A percentile compares a stretch with the other conserved stretches of the same genome.
Conservation (phyloP, 35 echinoderm and acorn worm species). For the Diadema setosum region DNA sequence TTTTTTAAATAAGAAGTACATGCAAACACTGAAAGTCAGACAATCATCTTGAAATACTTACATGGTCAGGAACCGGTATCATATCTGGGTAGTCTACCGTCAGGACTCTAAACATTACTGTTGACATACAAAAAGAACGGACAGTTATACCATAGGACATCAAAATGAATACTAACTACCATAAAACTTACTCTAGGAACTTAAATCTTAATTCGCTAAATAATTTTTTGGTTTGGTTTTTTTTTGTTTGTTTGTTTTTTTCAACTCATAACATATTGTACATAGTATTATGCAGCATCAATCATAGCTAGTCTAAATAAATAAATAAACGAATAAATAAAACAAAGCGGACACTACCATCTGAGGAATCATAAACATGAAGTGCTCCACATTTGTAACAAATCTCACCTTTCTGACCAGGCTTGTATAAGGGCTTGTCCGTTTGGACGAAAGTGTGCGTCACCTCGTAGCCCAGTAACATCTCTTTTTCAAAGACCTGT, state of each 20-base stretch:
- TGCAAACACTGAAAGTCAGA: not conserved
- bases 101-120: conserved; percentile 82
- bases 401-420: conserved; percentile 71
- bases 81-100: conserved; percentile 41
- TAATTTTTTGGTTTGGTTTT: not conserved
- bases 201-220: not conserved
- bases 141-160: not conserved
- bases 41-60: conserved; percentile 5
- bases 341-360: not conserved
- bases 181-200: not conserved
- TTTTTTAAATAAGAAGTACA: not conserved
- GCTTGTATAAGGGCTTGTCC: conserved; percentile 91
- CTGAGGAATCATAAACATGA: not conserved
- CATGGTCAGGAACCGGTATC: conserved; percentile 30
- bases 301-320: not conserved
- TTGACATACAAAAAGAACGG: not conserved
- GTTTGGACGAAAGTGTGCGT: conserved; percentile 77
- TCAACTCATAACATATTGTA: not conserved
- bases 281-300: not conserved
- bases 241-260: not conserved
- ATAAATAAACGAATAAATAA: not conserved
- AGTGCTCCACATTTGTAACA: not conserved
- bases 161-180: not conserved
- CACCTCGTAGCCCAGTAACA: no score
- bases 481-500: no score